Evolutionary conservation across 1,140 invertebrate genomes (phyloP), one percentile per base, ranked within the genome.

Genomic region (Penaeus indicus): DNA sequence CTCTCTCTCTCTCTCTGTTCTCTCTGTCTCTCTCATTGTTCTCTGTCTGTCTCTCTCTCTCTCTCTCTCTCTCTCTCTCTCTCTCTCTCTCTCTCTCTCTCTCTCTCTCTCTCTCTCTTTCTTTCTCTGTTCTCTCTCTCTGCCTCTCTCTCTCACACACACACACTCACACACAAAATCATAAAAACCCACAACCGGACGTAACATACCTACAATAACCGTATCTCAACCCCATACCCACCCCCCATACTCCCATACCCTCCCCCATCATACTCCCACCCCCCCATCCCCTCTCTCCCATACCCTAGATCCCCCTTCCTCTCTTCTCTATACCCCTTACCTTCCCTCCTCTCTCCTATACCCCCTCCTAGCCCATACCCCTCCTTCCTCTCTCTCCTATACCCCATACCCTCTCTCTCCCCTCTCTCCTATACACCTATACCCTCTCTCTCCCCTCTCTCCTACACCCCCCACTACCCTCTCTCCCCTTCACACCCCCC

Each of bases 41-140:
- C 77, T 79, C 18, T 79, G 3, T 21, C 38, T 42, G 3, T 21
- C n/a, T 79, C 7, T 27, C n/a, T 67, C 32, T 84, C 32, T 32
- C 32, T 22, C 11, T 42, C 62, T 67, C 63, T 84, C 81, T 84
- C 60, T 67, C 63, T 84, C 60, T 64, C 27, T 67, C 63, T 84
- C 42, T 54, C 42, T 81, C 42, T 81, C 79, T 54, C 42, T 81
- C 79, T 54, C 61, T 64, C 60, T 32, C 61, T 63, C 61, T 67
- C 64, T 72, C 64, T 62, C 60, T 60, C 42, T 62, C 60, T 54
- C 38, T 62, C 4, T 42, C 25, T 42, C 38, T 54, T 81, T 42
- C 54, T 22, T n/a, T 27, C 25, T 47, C 42, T 54, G 22, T 18
- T 3, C 78, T 54, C 79, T 54, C 47, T 81, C 79, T 38, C 80